Conservation (phyloP, 2,113 vertebrate genomes). For the Microtus pennsylvanicus region DNA sequence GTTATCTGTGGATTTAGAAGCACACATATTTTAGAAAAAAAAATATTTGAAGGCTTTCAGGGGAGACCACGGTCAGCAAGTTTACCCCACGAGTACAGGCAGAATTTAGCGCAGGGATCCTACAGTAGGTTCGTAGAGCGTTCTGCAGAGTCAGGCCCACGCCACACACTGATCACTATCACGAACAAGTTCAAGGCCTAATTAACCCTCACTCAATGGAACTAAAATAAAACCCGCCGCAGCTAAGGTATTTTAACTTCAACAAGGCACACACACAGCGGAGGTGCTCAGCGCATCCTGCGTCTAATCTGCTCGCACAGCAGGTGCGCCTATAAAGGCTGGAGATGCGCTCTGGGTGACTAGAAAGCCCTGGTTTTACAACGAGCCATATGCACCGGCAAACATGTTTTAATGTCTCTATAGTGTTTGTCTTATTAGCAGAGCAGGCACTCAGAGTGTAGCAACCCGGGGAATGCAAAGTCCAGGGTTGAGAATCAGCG, state of each 20-base stretch:
- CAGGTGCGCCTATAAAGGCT: constrained; percentile 14
- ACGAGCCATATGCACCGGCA: constrained; percentile 47
- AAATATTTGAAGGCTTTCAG: neutral
- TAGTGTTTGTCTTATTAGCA: constrained; percentile 54
- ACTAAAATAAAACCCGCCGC: constrained; percentile 50
- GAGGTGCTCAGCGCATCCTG: neutral
- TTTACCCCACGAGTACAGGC: neutral
- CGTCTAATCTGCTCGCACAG: neutral
- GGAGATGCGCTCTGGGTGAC: constrained; percentile 2
- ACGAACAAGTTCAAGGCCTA: constrained; percentile 38
- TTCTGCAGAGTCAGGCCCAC: constrained; percentile 22
- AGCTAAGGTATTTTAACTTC: constrained; percentile 36
- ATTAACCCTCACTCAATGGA: constrained; percentile 49
- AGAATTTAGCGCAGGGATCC: constrained; percentile 20
- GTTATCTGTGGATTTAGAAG: neutral
- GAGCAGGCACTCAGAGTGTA: constrained; percentile 9
- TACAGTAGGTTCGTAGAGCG: neutral
- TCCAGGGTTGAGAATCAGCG: neutral
- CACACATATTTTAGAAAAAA: neutral
- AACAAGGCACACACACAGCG: neutral
- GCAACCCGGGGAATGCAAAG: neutral
- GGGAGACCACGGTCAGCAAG: neutral
- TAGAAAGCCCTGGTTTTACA: constrained; percentile 36
- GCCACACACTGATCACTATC: neutral
- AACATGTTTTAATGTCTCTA: constrained; percentile 63